Evolutionary conservation across 2,888 invertebrate species (phyloP), one percentile per base, ranked within the genome.

Genomic region (Lysandra bellargus): DNA sequence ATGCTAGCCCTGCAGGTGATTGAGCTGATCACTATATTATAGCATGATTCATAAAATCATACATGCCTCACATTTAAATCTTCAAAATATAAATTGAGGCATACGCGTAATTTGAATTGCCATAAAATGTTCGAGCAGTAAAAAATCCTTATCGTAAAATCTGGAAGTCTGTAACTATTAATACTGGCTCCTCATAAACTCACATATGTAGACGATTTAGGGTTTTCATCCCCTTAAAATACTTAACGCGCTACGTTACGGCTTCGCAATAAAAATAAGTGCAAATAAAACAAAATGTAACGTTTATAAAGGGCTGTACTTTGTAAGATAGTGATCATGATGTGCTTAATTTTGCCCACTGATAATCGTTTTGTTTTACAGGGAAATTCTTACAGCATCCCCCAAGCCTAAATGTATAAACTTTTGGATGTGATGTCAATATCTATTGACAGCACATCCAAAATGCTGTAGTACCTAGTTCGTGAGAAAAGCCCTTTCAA

Each of bases 11-110:
- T 33, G 4, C 37, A 4, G 37, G 37, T 37, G 40, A 40, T 5
- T 40, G 40, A 40, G 4, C 3, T 14, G 17, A 14, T 57, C 17
- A 57, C 1, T 57, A 57, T 44, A 57, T 14, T 57, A 17, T 60
- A 5, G 6, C 4, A 75, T 80, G 80, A 79, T 80, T 81, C 6
- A 73, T 74, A 23, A 77, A 79, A 73, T 80, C 12, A 72, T 73
- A 30, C 23, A 64, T 64, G 23, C 64, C 9, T 75, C 75, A 44
- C 53, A 73, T 79, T 6, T 1, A 57, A 30, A 2, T 9, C 3
- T 14, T 33, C 3, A 64, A 30, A 64, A 69, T 14, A 69, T 33
- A 14, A 14, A 33, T 37, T 69, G 5, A 33, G 33, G 14, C 14
- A 17, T 37, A 12, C 9, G 69, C 33, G 69, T 30, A 69, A 69